Conservation (phyloP, 2,888 invertebrate genomes). For the Reticulitermes lucifugus region DNA sequence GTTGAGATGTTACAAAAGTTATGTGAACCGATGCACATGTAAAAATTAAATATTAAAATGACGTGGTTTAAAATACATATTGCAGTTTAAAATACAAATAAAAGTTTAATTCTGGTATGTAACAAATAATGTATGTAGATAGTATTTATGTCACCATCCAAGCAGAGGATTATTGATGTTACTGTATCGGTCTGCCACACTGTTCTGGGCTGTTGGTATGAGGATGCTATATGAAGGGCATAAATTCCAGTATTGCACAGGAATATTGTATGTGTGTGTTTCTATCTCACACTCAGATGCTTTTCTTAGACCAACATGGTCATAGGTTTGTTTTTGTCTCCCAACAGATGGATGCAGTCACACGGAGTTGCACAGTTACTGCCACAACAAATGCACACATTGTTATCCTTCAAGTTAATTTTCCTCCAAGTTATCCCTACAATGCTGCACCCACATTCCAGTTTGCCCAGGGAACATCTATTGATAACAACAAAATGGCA, state of each 20-base stretch:
- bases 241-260: background rate
- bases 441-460: slow-evolving; percentile 75
- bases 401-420: slow-evolving; percentile 73
- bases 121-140: too few species aligned
- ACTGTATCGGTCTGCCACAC: too few species aligned
- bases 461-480: slow-evolving; percentile 73
- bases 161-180: too few species aligned
- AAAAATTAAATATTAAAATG: too few species aligned
- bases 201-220: too few species aligned
- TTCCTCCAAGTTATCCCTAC: slow-evolving; percentile 81
- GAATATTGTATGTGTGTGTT: background rate
- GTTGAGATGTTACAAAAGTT: too few species aligned
- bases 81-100: too few species aligned
- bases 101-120: too few species aligned
- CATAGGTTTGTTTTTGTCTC: background rate
- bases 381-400: slow-evolving; percentile 67
- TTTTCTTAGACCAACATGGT: background rate
- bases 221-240: too few species aligned
- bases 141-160: too few species aligned
- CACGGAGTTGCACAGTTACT: slow-evolving; percentile 70
- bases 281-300: background rate
- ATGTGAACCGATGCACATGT: too few species aligned
- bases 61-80: too few species aligned
- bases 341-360: slow-evolving; percentile 67
- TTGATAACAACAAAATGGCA: slow-evolving; percentile 78